Percentiles rank a stretch among this genome's conserved stretches.
Evolutionary conservation across 2,888 invertebrate genomes (phyloP).

Genomic region (Nyleta sp.): DNA sequence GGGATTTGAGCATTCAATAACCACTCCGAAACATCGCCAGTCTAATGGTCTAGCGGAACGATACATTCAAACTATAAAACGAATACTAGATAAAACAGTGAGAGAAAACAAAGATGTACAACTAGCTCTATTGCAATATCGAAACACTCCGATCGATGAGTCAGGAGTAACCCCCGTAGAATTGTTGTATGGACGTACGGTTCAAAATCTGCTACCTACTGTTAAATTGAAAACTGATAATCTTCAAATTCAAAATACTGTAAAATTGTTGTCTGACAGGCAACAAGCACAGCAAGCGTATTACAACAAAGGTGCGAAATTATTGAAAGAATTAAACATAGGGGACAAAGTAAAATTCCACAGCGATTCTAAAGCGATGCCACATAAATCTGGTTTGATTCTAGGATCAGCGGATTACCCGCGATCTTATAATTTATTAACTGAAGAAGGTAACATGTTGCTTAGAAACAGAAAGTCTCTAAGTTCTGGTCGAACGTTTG

Average conservation of each 20-base stretch:
- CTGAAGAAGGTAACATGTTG: conserved; percentile 15
- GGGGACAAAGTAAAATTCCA: conserved; percentile 39
- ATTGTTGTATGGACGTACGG: conserved; percentile 32
- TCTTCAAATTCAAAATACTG: not conserved
- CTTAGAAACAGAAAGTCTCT: conserved; percentile 15
- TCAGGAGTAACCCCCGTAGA: conserved; percentile 53
- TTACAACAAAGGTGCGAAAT: conserved; percentile 18
- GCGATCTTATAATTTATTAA: conserved; percentile 18
- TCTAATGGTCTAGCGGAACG: conserved; percentile 52
- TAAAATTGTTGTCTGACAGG: conserved; percentile 3
- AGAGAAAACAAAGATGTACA: conserved; percentile 46
- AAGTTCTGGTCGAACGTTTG: too few species aligned
- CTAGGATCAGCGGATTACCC: conserved; percentile 3
- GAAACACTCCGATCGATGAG: conserved; percentile 62
- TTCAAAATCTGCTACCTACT: not conserved
- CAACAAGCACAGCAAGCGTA: conserved; percentile 28
- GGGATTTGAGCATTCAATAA: conserved; percentile 42
- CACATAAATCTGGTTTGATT: conserved; percentile 25
- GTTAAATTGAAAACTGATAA: too few species aligned
- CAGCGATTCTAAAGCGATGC: conserved; percentile 1
- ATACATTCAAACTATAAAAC: conserved; percentile 56
- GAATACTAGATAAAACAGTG: conserved; percentile 34
- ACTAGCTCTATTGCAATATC: conserved; percentile 59
- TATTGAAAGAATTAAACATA: conserved; percentile 19
- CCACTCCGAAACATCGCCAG: conserved; percentile 46